A percentile compares a stretch with the other conserved stretches of the same genome.
Conservation (phyloP, 2,888 invertebrate genomes). For the Lamellibrachia satsuma region DNA sequence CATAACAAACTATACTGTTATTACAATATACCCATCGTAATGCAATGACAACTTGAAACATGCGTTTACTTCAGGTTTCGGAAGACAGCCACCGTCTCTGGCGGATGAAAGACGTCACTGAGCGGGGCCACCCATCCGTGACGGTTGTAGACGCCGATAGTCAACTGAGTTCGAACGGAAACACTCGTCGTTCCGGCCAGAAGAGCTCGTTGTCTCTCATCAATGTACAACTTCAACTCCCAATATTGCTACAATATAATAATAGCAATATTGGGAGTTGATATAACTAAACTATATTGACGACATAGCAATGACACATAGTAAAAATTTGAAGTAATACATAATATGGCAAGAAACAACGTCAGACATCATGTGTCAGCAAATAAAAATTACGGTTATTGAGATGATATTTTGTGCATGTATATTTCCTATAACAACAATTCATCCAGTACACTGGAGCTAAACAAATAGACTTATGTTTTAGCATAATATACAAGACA, state of each 20-base stretch:
- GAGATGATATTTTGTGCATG: too few relatives aligned
- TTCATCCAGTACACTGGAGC: too few relatives aligned
- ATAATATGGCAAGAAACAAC: too few relatives aligned
- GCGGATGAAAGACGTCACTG: not conserved
- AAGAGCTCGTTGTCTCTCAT: not conserved
- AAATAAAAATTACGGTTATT: too few relatives aligned
- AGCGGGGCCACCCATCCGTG: not conserved
- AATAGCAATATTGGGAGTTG: not conserved
- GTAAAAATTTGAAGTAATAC: too few relatives aligned
- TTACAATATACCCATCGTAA: not conserved
- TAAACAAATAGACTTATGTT: too few relatives aligned
- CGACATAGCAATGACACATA: too few relatives aligned
- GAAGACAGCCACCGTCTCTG: not conserved
- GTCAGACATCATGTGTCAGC: too few relatives aligned
- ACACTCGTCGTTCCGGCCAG: not conserved
- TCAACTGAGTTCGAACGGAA: not conserved
- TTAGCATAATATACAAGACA: too few relatives aligned
- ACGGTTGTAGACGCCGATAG: slow-evolving; percentile 3
- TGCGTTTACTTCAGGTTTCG: not conserved
- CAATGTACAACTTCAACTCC: not conserved
- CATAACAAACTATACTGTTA: too few relatives aligned
- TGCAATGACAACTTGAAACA: not conserved
- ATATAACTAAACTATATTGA: too few relatives aligned
- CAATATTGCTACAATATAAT: not conserved
- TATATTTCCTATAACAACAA: too few relatives aligned